phyloP scores from a whole-genome alignment of 2,888 invertebrate genomes.

The Belgica antarctica region DNA sequence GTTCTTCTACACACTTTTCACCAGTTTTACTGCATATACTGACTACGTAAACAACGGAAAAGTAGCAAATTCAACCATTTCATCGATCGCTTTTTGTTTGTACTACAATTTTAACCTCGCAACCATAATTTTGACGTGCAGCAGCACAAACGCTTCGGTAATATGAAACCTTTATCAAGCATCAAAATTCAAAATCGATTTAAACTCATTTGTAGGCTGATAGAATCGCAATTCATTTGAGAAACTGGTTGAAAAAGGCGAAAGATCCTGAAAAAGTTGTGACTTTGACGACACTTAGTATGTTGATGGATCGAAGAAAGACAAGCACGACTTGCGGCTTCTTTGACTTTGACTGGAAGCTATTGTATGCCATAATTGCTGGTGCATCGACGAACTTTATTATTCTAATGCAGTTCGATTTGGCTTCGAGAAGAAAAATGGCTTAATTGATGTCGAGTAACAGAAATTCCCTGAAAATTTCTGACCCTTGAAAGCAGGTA shows the following conservation, averaged over 20 bases:
- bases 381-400: neutral
- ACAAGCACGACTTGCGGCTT: neutral
- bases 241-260: neutral
- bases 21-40: neutral
- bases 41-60: neutral
- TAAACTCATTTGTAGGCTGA: constrained; percentile 1
- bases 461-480: no score
- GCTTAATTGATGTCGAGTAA: no score
- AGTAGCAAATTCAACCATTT: neutral
- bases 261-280: neutral
- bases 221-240: neutral
- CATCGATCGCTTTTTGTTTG: neutral
- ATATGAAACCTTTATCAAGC: neutral
- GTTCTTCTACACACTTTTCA: neutral
- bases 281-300: neutral
- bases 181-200: neutral
- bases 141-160: neutral
- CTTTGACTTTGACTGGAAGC: neutral
- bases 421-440: neutral
- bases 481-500: no score
- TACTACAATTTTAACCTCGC: neutral
- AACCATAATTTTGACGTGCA: neutral
- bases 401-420: constrained; percentile 6
- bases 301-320: neutral
- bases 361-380: neutral